phyloP scores from a whole-genome alignment of 2,797 vertebrate genomes.

The Trachops cirrhosus region DNA sequence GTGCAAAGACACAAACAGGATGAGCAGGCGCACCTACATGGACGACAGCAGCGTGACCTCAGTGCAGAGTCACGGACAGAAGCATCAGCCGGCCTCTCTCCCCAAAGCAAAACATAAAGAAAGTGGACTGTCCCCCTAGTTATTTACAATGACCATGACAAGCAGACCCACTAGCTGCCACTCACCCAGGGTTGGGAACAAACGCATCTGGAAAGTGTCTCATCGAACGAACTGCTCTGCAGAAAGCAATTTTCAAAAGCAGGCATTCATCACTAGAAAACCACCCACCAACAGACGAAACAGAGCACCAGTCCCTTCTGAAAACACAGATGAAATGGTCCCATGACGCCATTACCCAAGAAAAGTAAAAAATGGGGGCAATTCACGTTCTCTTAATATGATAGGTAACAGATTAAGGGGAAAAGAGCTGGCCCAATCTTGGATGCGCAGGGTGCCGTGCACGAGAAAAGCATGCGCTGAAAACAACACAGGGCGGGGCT shows the following conservation, averaged over 20 bases:
- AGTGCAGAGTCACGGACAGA: neutral
- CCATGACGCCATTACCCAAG: neutral
- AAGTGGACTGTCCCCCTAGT: neutral
- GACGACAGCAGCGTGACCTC: neutral
- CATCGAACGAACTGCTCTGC: neutral
- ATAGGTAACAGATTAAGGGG: neutral
- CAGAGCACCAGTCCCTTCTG: neutral
- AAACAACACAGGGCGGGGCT: neutral
- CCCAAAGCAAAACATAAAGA: too few relatives aligned
- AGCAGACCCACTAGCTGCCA: neutral
- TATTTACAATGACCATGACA: fast-evolving
- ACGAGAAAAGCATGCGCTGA: neutral
- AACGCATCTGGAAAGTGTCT: too few relatives aligned
- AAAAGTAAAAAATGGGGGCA: neutral
- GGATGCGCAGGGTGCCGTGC: fast-evolving
- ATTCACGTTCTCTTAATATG: neutral
- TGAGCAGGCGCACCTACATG: neutral
- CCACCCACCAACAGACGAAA: too few relatives aligned
- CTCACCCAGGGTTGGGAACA: neutral
- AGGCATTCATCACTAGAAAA: neutral
- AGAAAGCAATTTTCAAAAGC: neutral
- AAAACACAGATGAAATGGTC: fast-evolving
- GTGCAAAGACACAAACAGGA: slow-evolving; percentile 61
- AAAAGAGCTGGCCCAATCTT: neutral
- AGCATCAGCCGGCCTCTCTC: neutral